Evolutionary conservation across 2,888 invertebrate genomes (phyloP), one percentile per base, ranked within the genome.

Genomic region (Formica aserva): DNA sequence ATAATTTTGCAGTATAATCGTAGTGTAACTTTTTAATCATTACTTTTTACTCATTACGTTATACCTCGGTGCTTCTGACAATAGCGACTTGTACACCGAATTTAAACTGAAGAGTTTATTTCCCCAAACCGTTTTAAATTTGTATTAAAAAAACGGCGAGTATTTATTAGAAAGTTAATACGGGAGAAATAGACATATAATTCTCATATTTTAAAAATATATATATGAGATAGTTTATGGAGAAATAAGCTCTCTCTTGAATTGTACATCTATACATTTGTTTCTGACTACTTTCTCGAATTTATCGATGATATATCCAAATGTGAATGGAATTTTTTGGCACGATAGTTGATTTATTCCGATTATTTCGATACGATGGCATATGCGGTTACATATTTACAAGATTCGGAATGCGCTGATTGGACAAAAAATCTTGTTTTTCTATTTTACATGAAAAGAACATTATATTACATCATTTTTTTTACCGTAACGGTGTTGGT

Each of bases 401-500:
- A 83, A 57, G 18, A 62, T 71, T 81, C 29, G 22, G 8, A 52
- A 35, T 71, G 22, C 29, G 22, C 38, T 38, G 41, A 18, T 63
- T 48, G 55, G 57, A 80, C 26, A 81, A 74, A 32, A 13, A 74
- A 48, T 4, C 26, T 9, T 13, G 11, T 60, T 74, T 74, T 65
- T 74, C 32, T 57, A 67, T 75, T 52, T 32, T 75, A 82, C 69
- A 67, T 60, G 38, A 63, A 55, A 69, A 82, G 13, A 86, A 83
- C 18, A 15, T 66, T 75, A 76, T 82, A 52, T 77, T 85, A 75
- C 85, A 75, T 80, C 26, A 3, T 60, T 13, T 41, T 41, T 15
- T 72, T 65, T 65, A 45, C 57, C 71, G 71, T 83, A 85, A 77
- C 63, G 62, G 62, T 78, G 84, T 92, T 92, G 92, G 91, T 92